Conservation (phyloP, 2,888 invertebrate genomes). For the Orthosia gracilis region DNA sequence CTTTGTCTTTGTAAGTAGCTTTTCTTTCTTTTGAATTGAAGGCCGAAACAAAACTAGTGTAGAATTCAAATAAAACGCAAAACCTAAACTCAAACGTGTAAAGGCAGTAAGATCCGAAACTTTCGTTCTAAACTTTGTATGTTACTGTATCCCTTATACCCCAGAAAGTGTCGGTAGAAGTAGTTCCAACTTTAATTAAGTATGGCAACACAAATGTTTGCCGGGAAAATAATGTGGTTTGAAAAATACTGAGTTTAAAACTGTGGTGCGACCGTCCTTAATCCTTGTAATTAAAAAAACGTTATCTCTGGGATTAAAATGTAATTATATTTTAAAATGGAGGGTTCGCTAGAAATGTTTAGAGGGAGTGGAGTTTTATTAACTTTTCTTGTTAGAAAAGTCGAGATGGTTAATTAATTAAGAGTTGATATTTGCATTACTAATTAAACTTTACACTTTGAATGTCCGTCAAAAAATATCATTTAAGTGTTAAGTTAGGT, state of each 20-base stretch:
- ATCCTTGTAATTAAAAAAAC: constrained; percentile 37
- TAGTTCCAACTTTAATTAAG: constrained; percentile 59
- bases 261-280: neutral
- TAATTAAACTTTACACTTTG: no score
- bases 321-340: neutral
- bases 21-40: neutral
- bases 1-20: neutral
- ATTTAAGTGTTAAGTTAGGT: no score
- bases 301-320: neutral
- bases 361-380: neutral
- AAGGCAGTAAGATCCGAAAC: constrained; percentile 9
- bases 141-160: neutral
- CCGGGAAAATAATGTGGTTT: constrained; percentile 10
- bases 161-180: constrained; percentile 17
- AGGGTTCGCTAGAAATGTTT: neutral
- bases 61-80: neutral
- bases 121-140: constrained; percentile 31
- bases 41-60: neutral
- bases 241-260: constrained; percentile 16
- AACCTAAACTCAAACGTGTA: neutral
- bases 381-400: neutral
- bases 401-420: neutral
- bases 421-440: neutral
- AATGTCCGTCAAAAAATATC: no score
- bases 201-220: constrained; percentile 52